These are phyloP conservation scores for Aspidoscelis tigris DNA, from an alignment of 2,113 vertebrate genomes.

Conservation along the genomic window DNA sequence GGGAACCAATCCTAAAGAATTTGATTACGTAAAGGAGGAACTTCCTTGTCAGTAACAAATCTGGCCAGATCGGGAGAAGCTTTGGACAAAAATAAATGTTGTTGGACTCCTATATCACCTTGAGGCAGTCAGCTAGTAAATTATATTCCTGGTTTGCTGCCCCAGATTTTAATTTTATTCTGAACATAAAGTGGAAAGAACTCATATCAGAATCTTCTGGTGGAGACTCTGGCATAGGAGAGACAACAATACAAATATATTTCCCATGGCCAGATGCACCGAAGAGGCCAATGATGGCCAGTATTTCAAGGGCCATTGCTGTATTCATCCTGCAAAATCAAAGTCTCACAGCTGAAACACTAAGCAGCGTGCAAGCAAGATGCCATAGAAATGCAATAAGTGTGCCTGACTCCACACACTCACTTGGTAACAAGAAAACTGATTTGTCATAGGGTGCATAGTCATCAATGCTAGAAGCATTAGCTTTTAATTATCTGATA, in stretches of 20 bases:
- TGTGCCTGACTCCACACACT: conserved; percentile 19
- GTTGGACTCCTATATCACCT: too few species aligned
- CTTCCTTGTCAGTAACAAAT: too few species aligned
- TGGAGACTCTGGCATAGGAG: neutral
- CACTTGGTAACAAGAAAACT: conserved; percentile 56
- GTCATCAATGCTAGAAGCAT: conserved; percentile 63
- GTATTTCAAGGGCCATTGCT: neutral
- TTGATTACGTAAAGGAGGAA: too few species aligned
- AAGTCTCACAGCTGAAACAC: neutral
- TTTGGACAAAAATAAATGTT: too few species aligned
- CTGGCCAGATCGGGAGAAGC: too few species aligned
- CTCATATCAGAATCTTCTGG: neutral
- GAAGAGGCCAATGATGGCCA: rapidly evolving
- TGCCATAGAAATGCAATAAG: neutral
- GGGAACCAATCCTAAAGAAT: too few species aligned
- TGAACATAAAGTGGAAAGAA: neutral
- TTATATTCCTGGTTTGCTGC: neutral
- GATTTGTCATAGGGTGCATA: conserved; percentile 65
- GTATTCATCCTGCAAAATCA: rapidly evolving
- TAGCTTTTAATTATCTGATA: conserved; percentile 74
- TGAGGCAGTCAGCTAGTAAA: neutral
- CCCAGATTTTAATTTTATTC: neutral
- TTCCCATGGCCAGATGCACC: too few species aligned
- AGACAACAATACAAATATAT: neutral
- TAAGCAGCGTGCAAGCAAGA: neutral